Percentiles rank a stretch among this genome's conserved stretches.
These are phyloP conservation scores for Ailurus styani DNA, from an alignment of 2,113 vertebrate species.

Conservation along the genomic window DNA sequence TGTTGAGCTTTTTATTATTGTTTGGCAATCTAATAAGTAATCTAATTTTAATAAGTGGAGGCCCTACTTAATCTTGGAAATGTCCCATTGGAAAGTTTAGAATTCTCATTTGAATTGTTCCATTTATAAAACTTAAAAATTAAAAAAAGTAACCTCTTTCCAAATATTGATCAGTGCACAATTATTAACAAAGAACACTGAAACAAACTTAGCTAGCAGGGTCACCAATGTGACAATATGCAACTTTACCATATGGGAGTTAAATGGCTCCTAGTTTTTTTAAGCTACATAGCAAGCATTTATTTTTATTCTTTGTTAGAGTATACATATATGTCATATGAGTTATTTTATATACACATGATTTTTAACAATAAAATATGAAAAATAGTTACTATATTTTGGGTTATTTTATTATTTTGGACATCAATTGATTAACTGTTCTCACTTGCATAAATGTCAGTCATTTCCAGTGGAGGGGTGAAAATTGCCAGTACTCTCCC, in stretches of 20 bases:
- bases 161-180: not conserved
- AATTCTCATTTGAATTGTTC: not conserved
- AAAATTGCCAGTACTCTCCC: not conserved
- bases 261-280: not conserved
- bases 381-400: not conserved
- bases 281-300: not conserved
- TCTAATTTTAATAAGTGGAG: not conserved
- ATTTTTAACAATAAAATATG: not conserved
- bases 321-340: not conserved
- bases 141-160: not conserved
- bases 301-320: not conserved
- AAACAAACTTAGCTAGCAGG: not conserved
- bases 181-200: not conserved
- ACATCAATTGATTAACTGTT: not conserved
- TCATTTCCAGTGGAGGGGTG: not conserved
- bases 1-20: not conserved
- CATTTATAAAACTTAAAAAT: not conserved
- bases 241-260: not conserved
- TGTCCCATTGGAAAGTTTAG: not conserved
- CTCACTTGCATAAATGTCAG: not conserved
- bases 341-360: not conserved
- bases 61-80: not conserved
- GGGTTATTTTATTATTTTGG: not conserved
- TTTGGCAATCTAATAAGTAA: not conserved
- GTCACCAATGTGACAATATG: not conserved